Evolutionary conservation across 2,888 invertebrate species (phyloP), one percentile per base, ranked within the genome.

Genomic region (Branchellion lobata): DNA sequence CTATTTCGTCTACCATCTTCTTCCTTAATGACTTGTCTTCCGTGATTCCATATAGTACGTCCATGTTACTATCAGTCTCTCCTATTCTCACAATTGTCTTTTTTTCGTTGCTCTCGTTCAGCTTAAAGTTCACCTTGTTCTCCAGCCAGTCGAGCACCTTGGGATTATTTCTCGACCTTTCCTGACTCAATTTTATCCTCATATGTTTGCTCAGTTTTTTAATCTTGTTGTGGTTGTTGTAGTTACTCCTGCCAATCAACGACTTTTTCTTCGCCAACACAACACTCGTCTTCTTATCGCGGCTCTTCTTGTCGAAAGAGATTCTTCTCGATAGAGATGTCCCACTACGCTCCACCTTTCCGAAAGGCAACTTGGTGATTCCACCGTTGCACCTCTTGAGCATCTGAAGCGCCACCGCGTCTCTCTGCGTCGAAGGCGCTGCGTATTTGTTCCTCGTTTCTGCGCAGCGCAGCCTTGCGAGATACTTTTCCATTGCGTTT

Each of bases 221-320:
- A 5, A 57, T n/a, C 61, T 57, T 57, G 61, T 57, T 57, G 61
- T 57, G 61, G n/a, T 57, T 57, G 61, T 57, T 57, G 61, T 24
- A n/a, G 61, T 57, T 57, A 8, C 21, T 57, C 61, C n/a, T 57
- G 24, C 8, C 5, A 3, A 57, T 14, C 21, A 24, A 57, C 3
- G 24, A 57, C 11, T 57, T 57, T 57, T 57, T 57, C 5, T 57
- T 57, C 61, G 24, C 5, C 21, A 18, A 24, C 5, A 57, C 21
- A 18, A 3, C 21, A 5, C 40, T 14, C 8, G 40, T 5, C 40
- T n/a, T 5, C n/a, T 57, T 57, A 14, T 8, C 21, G 14, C 5
- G 5, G 61, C 21, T 57, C 21, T 57, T 8, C 3, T 57, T 57
- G 61, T 14, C 5, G 61, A 5, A 57, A 24, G 61, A 57, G 21